Evolutionary conservation across 2,797 vertebrate species (phyloP), one percentile per base, ranked within the genome.

Genomic region (Argya squamiceps): DNA sequence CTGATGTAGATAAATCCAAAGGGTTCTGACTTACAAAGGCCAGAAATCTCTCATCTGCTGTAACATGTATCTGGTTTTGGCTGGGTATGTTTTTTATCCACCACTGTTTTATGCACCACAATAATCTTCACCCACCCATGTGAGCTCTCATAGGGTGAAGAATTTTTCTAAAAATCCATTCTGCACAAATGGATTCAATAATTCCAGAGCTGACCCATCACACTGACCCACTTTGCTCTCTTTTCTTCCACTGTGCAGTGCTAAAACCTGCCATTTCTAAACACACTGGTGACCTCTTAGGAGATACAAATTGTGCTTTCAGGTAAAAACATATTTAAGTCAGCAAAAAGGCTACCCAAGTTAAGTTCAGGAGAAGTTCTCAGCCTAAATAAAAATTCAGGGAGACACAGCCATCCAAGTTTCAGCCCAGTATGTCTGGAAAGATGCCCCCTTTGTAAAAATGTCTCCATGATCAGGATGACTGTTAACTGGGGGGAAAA

Each of bases 101-200:
- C 29, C 43, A 44, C 34, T 21, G 17, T 8, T 69, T 15, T 32
- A 32, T 34, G 47, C 34, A 39, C 12, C 52, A 70, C 62, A n/a
- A 15, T 15, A 41, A 83, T 8, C 17, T 36, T 30, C 68, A 36
- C 13, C 30, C 22, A 23, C 2, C 12, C 55, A 34, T 15, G 5
- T 0, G 3, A 56, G 62, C 41, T 84, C 49, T 60, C 0, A 0
- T 46, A 52, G 4, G 27, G 8, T 30, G n/a, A 69, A 32, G 18
- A 79, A 60, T n/a, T 36, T 63, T 22, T 47, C 55, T 59, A 7
- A 26, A 75, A 71, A 49, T 27, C 27, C 36, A 29, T 43, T 30
- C 47, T 67, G 87, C 27, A 67, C 67, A 37, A 69, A 56, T 2
- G 17, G 47, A 77, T 68, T 60, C 27, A 23, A 11, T 10, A 27